A percentile compares a stretch with the other conserved stretches of the same genome.
Evolutionary conservation across 2,113 vertebrate species (phyloP).

Genomic region (Dolichotis patagonum): DNA sequence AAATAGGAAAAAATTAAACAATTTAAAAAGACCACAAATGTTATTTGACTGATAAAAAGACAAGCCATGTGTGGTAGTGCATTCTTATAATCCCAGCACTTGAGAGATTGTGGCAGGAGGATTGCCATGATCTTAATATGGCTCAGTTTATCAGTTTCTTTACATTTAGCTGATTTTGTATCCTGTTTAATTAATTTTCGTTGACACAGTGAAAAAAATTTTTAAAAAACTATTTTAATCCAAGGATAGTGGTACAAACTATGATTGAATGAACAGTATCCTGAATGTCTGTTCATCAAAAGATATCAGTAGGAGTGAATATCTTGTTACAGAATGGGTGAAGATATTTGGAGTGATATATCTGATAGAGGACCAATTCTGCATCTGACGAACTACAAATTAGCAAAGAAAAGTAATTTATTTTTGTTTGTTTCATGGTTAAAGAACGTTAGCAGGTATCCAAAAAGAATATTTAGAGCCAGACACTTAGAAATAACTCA

Average conservation of each 20-base stretch:
- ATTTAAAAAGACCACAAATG: background rate
- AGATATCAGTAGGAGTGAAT: background rate
- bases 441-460: background rate
- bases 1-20: background rate
- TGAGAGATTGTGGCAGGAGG: background rate
- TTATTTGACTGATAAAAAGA: conserved; percentile 17
- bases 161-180: background rate
- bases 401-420: background rate
- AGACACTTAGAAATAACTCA: background rate
- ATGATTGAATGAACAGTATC: background rate
- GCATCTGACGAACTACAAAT: background rate
- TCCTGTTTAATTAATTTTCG: background rate
- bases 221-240: background rate
- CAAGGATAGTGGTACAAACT: background rate
- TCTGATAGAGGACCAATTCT: background rate
- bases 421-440: background rate
- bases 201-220: background rate
- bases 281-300: background rate
- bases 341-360: background rate
- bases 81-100: background rate
- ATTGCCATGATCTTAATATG: background rate
- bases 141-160: background rate
- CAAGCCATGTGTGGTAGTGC: background rate
- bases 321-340: background rate
- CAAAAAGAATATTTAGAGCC: background rate